Base-by-base conservation (phyloP, 2,113 vertebrate species). In the Microtus richardsoni region DNA sequence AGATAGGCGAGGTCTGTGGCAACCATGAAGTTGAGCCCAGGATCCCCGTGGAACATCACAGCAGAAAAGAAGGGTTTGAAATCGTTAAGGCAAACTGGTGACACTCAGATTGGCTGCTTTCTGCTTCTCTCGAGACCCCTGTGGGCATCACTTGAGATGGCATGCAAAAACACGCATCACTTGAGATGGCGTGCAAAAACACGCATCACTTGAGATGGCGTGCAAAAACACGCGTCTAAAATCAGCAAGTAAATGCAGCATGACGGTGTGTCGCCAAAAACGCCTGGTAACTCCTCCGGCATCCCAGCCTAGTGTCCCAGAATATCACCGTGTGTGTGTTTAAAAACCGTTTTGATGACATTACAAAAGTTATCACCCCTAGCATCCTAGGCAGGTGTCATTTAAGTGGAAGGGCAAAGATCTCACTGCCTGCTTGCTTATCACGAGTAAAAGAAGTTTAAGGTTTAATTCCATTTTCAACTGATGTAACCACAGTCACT, bases 401-500 rank as follows among this genome's bases (percentile, higher is more conserved):
- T 77, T 85, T 21, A 13, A 84, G 33, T 93, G 6, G 16, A 68
- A 64, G 60, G 62, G 78, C 21, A 71, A 77, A 75, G 41, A 49
- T 77, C 58, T 71, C 44, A 19, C 12, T n/a, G 58, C 71, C 17
- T 14, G 33, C 44, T 16, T 14, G 33, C 44, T 16, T 95, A 41
- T 77, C 12, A 19, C 2, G 36, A 14, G 14, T 52, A 88, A 91
- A 91, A 39, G 44, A 88, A 87, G 16, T 95, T 70, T 28, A 86
- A 84, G 74, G 41, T 49, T 92, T 52, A 4, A 60, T 82, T 80
- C 91, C 17, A 90, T 89, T 75, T 92, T 82, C 79, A 79, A 21
- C 86, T 22, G 36, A 91, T 87, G 26, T 97, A 97, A 92, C 95
- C 95, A 95, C 22, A 36, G 0, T 77, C 16, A 95, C 95, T 95